Percentiles rank a stretch among this genome's conserved stretches.
Evolutionary conservation across 2,797 vertebrate genomes (phyloP).

Genomic region (Enteromius treurensis): DNA sequence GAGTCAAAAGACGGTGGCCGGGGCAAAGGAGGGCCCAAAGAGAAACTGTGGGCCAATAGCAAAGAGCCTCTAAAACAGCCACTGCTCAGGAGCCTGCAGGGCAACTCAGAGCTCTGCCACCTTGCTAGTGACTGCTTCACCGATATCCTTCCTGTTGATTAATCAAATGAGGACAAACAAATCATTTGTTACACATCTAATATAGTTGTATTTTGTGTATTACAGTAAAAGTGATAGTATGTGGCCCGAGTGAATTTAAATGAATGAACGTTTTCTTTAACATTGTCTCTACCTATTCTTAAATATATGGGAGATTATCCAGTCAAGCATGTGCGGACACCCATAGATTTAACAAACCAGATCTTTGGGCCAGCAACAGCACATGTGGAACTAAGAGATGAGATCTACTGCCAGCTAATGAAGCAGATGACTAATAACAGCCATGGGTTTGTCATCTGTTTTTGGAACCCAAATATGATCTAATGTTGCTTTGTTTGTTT

Average conservation of each 20-base stretch:
- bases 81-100: constrained; percentile 77
- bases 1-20: constrained; percentile 74
- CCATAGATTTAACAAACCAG: constrained; percentile 88
- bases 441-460: constrained; percentile 77
- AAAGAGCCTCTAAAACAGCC: constrained; percentile 89
- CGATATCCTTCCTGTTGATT: constrained; percentile 87
- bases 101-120: constrained; percentile 79
- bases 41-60: constrained; percentile 85
- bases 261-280: constrained; percentile 75
- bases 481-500: background rate
- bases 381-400: constrained; percentile 81
- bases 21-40: constrained; percentile 69
- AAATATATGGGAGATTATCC: constrained; percentile 98
- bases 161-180: background rate
- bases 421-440: constrained; percentile 90
- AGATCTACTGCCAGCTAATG: constrained; percentile 97
- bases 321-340: constrained; percentile 80
- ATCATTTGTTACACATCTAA: background rate
- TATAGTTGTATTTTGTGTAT: background rate
- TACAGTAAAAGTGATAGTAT: background rate
- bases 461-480: background rate
- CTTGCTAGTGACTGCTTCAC: constrained; percentile 85
- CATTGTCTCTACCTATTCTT: constrained; percentile 82
- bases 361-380: constrained; percentile 87
- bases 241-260: background rate